Evolutionary conservation across 2,797 vertebrate genomes (phyloP), one percentile per base, ranked within the genome.

Genomic region (Brachyrhaphis roseni): DNA sequence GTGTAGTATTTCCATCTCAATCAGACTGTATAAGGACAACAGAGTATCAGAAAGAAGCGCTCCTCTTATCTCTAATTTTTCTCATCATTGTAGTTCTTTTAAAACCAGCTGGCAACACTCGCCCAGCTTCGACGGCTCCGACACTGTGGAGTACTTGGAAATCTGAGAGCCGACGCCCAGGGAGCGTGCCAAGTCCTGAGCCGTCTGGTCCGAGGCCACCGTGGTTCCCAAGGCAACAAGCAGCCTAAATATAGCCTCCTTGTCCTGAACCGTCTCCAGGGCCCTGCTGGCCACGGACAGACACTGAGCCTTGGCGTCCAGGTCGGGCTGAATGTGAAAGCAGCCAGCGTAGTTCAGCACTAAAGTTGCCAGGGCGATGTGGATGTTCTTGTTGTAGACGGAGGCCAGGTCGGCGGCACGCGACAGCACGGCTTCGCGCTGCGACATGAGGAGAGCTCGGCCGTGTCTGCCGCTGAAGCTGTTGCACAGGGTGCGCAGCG

Each of bases 301-400:
- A 83, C 98, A 99, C 80, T 99, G 98, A 80, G 98, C 98, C 95
- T 99, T 99, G 81, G 97, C 98, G 92, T 99, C 98, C 57, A 98
- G 94, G 82, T 98, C 97, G 0, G 95, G 93, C 84, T 96, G 96
- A 91, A 94, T 95, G 94, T 97, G 95, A 90, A 99, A 96, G 93
- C 96, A 97, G 82, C 97, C 96, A 8, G 98, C 97, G 72, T 99
- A 99, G 94, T 99, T 98, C 81, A 99, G 94, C 51, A 97, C 95
- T 94, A 99, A 85, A 0, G 98, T 99, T 80, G 98, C 98, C 91
- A 99, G 93, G 0, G 98, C 98, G 82, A 98, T 95, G 84, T 99
- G 98, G 94, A 98, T 96, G 92, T 98, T 99, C 95, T 99, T 99
- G 96, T 97, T 99, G 94, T 91, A 95, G 85, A 97, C 92, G 0